Evolutionary conservation across 2,113 vertebrate genomes (phyloP).

Genomic region (Scomber japonicus): DNA sequence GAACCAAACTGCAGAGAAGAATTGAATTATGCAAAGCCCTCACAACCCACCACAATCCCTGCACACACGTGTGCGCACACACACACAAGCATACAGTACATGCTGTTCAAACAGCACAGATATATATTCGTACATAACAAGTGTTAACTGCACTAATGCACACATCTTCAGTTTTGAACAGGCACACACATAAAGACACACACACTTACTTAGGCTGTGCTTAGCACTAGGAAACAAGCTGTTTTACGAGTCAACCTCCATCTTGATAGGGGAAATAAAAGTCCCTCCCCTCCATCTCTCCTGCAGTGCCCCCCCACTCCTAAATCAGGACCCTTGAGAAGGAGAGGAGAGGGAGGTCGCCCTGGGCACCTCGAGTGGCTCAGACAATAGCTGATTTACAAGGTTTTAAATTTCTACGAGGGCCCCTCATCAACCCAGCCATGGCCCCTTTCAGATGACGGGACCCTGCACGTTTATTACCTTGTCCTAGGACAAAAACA

Average conservation of each 20-base stretch:
- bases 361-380: constrained; percentile 63
- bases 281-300: constrained; percentile 29
- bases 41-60: background rate
- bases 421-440: constrained; percentile 42
- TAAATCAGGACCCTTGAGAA: constrained; percentile 74
- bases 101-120: constrained; percentile 40
- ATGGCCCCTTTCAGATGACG: constrained; percentile 42
- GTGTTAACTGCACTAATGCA: constrained; percentile 10
- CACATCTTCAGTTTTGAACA: constrained; percentile 8
- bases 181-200: constrained; percentile 14
- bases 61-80: background rate
- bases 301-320: constrained; percentile 47
- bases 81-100: background rate
- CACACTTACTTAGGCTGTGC: constrained; percentile 37
- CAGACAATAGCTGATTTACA: constrained; percentile 76
- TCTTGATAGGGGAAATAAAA: constrained; percentile 72
- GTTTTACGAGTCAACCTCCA: constrained; percentile 71
- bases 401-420: constrained; percentile 74
- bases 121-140: constrained; percentile 35
- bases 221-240: constrained; percentile 64
- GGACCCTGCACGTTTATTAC: constrained; percentile 54
- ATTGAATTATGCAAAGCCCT: constrained; percentile 55
- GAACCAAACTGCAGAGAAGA: constrained; percentile 53
- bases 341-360: constrained; percentile 14
- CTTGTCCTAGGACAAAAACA: constrained; percentile 52